phyloP scores from a whole-genome alignment of 2,113 vertebrate genomes.

The Phalacrocorax carbo region DNA sequence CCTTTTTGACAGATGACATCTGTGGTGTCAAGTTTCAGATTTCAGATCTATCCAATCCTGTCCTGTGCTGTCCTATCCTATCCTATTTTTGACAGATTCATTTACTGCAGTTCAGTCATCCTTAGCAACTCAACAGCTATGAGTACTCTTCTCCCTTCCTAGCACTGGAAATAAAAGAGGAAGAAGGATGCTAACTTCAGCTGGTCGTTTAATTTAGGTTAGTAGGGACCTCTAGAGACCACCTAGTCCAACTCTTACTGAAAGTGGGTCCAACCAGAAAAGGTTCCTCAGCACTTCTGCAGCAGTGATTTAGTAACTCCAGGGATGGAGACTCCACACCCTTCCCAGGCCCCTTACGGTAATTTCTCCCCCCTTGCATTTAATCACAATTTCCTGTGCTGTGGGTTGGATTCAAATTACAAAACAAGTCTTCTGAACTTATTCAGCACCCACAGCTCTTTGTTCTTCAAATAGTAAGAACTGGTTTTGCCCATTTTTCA shows the following conservation, averaged over 20 bases:
- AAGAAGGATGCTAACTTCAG: background rate
- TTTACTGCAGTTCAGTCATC: background rate
- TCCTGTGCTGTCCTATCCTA: background rate
- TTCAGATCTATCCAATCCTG: background rate
- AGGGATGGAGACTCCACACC: background rate
- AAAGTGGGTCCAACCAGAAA: background rate
- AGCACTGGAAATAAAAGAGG: background rate
- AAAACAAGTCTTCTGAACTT: background rate
- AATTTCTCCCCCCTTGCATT: background rate
- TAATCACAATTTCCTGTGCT: background rate
- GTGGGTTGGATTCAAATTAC: background rate
- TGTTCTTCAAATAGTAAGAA: background rate
- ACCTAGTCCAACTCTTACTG: background rate
- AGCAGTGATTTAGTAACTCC: background rate
- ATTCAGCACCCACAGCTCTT: background rate
- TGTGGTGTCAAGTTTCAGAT: background rate
- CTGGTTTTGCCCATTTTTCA: background rate
- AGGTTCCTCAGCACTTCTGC: background rate
- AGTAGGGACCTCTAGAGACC: background rate
- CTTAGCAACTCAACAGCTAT: background rate
- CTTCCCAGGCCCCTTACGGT: fast-evolving
- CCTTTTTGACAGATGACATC: background rate
- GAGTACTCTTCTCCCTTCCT: background rate
- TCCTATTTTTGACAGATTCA: background rate
- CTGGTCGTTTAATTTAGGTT: background rate